These are phyloP conservation scores for Ficedula albicollis DNA, from an alignment of 2,797 vertebrate genomes.

Conservation along the genomic window DNA sequence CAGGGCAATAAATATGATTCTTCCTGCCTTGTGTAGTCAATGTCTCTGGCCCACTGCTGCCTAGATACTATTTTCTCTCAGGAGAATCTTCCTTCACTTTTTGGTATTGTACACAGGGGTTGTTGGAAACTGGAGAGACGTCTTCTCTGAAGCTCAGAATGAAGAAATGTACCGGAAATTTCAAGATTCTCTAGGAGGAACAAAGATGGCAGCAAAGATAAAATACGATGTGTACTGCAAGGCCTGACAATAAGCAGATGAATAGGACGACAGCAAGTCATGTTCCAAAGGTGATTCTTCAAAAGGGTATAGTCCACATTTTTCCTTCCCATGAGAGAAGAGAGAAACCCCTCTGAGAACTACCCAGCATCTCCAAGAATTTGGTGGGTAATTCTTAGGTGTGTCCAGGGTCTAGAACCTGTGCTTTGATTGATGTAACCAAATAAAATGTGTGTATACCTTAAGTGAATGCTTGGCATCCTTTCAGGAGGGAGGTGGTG, in stretches of 20 bases:
- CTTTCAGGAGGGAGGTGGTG: background rate
- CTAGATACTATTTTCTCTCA: background rate
- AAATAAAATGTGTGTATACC: background rate
- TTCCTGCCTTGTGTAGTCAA: background rate
- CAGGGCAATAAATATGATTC: background rate
- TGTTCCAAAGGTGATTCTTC: background rate
- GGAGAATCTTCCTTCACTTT: background rate
- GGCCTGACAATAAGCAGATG: slow-evolving; percentile 14
- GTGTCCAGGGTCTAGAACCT: background rate
- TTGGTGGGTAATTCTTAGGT: background rate
- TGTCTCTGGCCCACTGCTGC: background rate
- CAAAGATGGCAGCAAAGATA: slow-evolving; percentile 72
- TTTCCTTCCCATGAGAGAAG: background rate
- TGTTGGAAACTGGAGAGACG: slow-evolving; percentile 82
- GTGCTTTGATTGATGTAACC: background rate
- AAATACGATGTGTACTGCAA: slow-evolving; percentile 79
- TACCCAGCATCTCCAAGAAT: background rate
- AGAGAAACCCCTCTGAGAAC: background rate
- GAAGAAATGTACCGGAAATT: slow-evolving; percentile 79
- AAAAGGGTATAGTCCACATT: background rate
- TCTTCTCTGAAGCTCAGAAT: slow-evolving; percentile 80
- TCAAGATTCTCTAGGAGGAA: slow-evolving; percentile 73
- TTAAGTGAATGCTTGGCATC: background rate
- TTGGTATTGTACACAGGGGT: slow-evolving; percentile 67
- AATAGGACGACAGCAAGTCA: background rate